Base-by-base conservation (phyloP, 2,888 invertebrate species). In the Mythimna lalbum region DNA sequence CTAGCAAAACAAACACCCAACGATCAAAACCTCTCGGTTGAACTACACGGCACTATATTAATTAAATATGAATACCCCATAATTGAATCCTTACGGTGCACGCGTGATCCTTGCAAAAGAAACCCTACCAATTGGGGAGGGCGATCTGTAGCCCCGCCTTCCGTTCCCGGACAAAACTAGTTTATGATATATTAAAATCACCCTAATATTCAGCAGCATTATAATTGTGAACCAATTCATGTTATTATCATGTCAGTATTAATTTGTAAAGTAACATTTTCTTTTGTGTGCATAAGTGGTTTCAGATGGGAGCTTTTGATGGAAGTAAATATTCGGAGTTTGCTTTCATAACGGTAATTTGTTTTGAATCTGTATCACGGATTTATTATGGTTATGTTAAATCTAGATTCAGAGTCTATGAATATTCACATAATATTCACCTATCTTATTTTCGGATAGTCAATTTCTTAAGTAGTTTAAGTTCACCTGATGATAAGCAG, bases 1-100 rank as follows among this genome's bases (percentile, higher is more conserved):
- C 36, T n/a, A 47, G 19, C 10, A 27, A 63, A 53, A 52, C 3
- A 50, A 69, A 65, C 33, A 49, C 0, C 5, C 78, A 88, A 93
- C 83, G 86, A 93, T 90, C 93, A 93, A 94, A 86, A 87, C 84
- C 69, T 31, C 76, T 83, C 56, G 80, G 75, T 79, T 85, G 75
- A 68, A 56, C 74, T 87, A 85, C 69, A 88, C 69, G 71, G 80
- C 86, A 89, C 87, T 89, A 89, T 91, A 93, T 94, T 95, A 95
- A 95, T 95, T 95, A 95, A 94, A 92, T 93, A 95, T 95, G 95
- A 95, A 95, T 94, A 92, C 93, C 89, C 92, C 88, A 89, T 95
- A 95, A 95, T 95, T 92, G 88, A 91, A 87, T 90, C 95, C 94
- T 92, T 95, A 94, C 93, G 95, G 89, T 90, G 83, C 81, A 86